Conservation (phyloP, 2,797 vertebrate genomes). For the Parauchenoglanis punctatus region DNA sequence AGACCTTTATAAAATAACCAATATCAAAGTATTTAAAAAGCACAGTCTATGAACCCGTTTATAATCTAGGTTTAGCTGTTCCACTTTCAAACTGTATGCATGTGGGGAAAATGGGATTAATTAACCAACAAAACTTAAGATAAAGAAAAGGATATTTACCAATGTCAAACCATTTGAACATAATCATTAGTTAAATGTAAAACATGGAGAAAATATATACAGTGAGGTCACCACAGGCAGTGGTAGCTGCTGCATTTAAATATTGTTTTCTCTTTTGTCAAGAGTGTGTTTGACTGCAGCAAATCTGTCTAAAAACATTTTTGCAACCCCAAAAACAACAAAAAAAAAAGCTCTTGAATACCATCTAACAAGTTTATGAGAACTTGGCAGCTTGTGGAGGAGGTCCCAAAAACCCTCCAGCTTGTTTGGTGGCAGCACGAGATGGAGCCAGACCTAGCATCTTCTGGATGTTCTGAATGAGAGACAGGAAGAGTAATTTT, state of each 20-base stretch:
- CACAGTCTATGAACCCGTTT: not conserved
- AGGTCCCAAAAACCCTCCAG: conserved; percentile 94
- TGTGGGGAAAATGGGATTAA: not conserved
- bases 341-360: not conserved
- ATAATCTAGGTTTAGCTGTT: not conserved
- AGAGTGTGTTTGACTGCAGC: conserved; percentile 1
- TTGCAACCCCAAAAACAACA: not conserved
- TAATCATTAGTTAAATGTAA: not conserved
- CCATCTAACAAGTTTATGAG: conserved; percentile 73
- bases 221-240: conserved; percentile 26
- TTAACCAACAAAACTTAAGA: not conserved
- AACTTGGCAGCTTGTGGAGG: conserved; percentile 97
- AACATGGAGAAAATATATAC: not conserved
- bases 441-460: conserved; percentile 96
- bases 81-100: not conserved
- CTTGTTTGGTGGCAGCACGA: conserved; percentile 96
- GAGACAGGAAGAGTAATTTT: conserved; percentile 43
- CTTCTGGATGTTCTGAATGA: conserved; percentile 94
- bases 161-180: not conserved
- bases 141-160: not conserved
- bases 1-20: not conserved
- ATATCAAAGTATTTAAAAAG: not conserved
- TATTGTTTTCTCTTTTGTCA: conserved; percentile 25
- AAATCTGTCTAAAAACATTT: not conserved
- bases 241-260: conserved; percentile 49